phyloP scores from a whole-genome alignment of 2,113 vertebrate genomes.

The Callipepla californica region DNA sequence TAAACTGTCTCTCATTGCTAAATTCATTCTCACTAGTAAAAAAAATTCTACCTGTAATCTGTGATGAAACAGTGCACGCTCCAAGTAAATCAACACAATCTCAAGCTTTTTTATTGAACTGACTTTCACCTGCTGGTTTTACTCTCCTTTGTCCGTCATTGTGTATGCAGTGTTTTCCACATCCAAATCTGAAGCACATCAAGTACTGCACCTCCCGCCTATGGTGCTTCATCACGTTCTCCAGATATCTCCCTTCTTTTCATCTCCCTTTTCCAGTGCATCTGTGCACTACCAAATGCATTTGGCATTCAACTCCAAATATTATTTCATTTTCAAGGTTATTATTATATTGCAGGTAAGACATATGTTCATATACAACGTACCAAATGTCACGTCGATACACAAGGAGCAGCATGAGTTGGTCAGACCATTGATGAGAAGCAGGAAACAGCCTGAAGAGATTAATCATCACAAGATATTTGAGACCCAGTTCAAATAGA shows the following conservation, averaged over 20 bases:
- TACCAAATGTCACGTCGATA: not conserved
- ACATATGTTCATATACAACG: not conserved
- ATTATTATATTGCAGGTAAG: not conserved
- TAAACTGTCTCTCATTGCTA: not conserved
- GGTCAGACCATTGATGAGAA: not conserved
- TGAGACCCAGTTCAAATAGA: not conserved
- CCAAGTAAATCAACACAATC: not conserved
- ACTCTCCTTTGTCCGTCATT: not conserved
- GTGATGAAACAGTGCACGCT: not conserved
- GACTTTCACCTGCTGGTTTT: not conserved
- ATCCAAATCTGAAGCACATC: not conserved
- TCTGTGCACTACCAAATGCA: not conserved
- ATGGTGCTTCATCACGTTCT: not conserved
- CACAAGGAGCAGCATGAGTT: constrained; percentile 7
- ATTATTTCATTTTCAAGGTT: constrained; percentile 23
- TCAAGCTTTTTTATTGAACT: not conserved
- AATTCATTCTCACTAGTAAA: not conserved
- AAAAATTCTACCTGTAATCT: not conserved
- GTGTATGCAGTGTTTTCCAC: not conserved
- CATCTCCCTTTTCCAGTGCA: not conserved
- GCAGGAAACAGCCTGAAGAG: not conserved
- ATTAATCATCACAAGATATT: constrained; percentile 24
- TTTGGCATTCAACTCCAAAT: constrained; percentile 21
- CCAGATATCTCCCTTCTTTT: not conserved
- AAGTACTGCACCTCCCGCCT: not conserved